These are phyloP conservation scores for Triplophysa bombifrons DNA, from an alignment of 2,797 vertebrate genomes.

Conservation along the genomic window DNA sequence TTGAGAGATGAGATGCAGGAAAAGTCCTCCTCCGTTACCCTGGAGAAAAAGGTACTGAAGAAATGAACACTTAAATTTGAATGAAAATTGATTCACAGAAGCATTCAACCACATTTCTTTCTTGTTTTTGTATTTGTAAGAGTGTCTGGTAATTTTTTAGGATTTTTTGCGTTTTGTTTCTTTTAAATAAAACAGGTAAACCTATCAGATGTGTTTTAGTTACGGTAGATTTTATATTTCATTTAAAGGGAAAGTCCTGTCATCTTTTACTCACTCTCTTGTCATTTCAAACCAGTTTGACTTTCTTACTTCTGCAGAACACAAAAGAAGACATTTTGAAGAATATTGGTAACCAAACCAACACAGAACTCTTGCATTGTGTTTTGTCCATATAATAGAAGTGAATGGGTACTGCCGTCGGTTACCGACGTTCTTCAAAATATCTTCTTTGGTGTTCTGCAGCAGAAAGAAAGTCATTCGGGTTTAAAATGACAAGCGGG, in stretches of 20 bases:
- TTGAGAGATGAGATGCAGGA: conserved; percentile 14
- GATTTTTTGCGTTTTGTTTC: background rate
- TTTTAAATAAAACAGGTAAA: conserved; percentile 1
- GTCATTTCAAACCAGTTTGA: background rate
- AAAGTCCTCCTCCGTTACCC: conserved; percentile 8
- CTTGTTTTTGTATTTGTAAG: too few relatives aligned
- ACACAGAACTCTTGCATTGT: too few relatives aligned
- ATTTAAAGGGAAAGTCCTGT: background rate
- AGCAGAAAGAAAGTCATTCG: too few relatives aligned
- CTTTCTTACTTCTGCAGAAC: too few relatives aligned
- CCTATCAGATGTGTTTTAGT: background rate
- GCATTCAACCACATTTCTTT: background rate
- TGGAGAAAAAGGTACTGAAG: background rate
- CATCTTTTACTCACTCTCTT: background rate
- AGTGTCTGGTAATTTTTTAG: background rate
- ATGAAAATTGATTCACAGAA: conserved; percentile 21
- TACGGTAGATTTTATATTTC: background rate
- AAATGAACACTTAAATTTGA: background rate
- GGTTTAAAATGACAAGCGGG: too few relatives aligned
- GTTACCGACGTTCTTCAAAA: too few relatives aligned
- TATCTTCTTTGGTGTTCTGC: too few relatives aligned
- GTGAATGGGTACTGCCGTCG: too few relatives aligned
- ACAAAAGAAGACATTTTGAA: too few relatives aligned
- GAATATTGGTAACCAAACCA: too few relatives aligned
- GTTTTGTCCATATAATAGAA: too few relatives aligned